phyloP scores from a whole-genome alignment of 2,888 invertebrate species.

The Pilophorus perplexus region DNA sequence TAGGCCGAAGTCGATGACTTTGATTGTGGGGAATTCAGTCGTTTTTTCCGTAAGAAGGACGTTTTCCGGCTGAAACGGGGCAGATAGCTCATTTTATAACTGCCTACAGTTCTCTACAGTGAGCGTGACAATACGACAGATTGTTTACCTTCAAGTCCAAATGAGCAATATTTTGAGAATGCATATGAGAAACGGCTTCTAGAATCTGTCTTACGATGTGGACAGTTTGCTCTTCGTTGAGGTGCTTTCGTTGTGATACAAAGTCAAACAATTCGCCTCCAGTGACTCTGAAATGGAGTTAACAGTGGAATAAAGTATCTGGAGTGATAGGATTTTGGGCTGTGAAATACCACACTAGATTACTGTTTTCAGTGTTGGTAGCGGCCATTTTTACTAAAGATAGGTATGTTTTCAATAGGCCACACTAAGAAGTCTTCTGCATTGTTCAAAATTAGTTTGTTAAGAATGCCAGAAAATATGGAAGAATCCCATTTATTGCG shows the following conservation, averaged over 20 bases:
- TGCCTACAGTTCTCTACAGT: no score
- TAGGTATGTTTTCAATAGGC: no score
- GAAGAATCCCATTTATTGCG: no score
- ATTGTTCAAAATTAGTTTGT: background rate
- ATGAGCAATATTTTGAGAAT: conserved; percentile 62
- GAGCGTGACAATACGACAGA: no score
- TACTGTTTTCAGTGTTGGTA: no score
- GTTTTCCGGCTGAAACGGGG: conserved; percentile 59
- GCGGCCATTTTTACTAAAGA: no score
- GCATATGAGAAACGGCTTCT: conserved; percentile 62
- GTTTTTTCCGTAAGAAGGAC: conserved; percentile 57
- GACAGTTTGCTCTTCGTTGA: conserved; percentile 45
- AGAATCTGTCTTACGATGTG: conserved; percentile 59
- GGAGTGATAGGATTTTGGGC: no score
- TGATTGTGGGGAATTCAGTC: conserved; percentile 57
- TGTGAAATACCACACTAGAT: no score
- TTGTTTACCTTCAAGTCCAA: conserved; percentile 63
- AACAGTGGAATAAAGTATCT: no score
- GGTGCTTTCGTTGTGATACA: conserved; percentile 43
- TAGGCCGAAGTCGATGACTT: conserved; percentile 66
- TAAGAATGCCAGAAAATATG: background rate
- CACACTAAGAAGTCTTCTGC: no score
- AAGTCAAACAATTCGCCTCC: conserved; percentile 66
- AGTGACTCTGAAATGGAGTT: conserved; percentile 55
- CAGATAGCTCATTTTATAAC: no score